Base-by-base conservation (phyloP, 2,888 invertebrate genomes). In the Watsonalla binaria region DNA sequence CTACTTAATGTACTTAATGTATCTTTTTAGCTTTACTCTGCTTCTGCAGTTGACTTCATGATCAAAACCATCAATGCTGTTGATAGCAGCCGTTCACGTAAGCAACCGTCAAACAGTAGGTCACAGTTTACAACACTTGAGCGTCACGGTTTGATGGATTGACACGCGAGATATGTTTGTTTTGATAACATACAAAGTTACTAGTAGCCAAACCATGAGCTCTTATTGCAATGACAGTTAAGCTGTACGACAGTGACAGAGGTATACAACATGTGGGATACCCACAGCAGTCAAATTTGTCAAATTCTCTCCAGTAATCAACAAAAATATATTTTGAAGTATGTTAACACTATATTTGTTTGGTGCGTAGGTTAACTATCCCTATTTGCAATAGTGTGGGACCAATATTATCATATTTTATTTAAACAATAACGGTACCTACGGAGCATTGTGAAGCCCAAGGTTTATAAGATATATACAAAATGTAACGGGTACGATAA, bases 41-140 rank as follows among this genome's bases (percentile, higher is more conserved):
- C 54, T 53, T 51, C 63, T 58, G 74, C 77, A 75, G 78, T 80
- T 70, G 65, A 62, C 62, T 68, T 62, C 57, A 67, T 58, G 70
- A 74, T 76, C 68, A 75, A 74, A 82, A 76, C 70, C 67, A 71
- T 65, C 82, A 84, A 84, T 84, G 85, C 68, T 82, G n/a, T n/a
- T 78, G 69, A 1, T 24, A 24, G 24, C 4, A 24, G 24, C 24
- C 24, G 1, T 24, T 24, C 24, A 24, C 4, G 24, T 24, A 24
- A 24, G 4, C 24, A 24, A 24, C 24, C 24, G 24, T 24, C 71
- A 69, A 76, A 78, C 75, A 76, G 71, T 75, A 74, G 77, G 76
- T 78, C 76, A 77, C 73, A 73, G 72, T 80, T 85, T 84, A 80
- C 82, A 76, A 76, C 80, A 81, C 60, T 51, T 57, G 50, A 56